Percentiles rank a stretch among this genome's conserved stretches.
Evolutionary conservation across 2,888 invertebrate species (phyloP).

Genomic region (Plusia festucae): DNA sequence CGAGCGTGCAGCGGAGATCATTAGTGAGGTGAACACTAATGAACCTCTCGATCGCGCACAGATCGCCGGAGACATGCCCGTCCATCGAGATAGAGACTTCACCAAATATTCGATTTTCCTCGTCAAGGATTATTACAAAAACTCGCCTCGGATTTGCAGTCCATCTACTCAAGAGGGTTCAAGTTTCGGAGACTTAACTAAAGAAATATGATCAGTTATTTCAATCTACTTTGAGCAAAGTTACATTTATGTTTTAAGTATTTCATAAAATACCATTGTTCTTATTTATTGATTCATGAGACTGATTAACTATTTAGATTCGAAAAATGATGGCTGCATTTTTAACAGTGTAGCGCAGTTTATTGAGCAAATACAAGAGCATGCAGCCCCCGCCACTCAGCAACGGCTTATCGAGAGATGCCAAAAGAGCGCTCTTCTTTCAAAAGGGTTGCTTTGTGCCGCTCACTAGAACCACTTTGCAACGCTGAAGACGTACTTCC

Average conservation of each 20-base stretch:
- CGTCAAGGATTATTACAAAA: conserved; percentile 57
- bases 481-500: conserved; percentile 68
- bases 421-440: conserved; percentile 79
- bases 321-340: conserved; percentile 37
- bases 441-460: conserved; percentile 83
- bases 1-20: conserved; percentile 70
- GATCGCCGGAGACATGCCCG: conserved; percentile 71
- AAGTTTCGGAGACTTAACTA: conserved; percentile 25
- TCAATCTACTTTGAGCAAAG: neutral
- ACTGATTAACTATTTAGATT: conserved; percentile 18
- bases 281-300: neutral
- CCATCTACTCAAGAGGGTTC: conserved; percentile 38
- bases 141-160: conserved; percentile 35
- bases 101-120: conserved; percentile 66
- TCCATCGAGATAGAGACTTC: conserved; percentile 64
- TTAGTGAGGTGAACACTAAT: conserved; percentile 84
- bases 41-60: conserved; percentile 78
- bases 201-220: conserved; percentile 16
- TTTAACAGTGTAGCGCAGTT: conserved; percentile 61
- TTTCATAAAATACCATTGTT: neutral
- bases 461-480: conserved; percentile 77
- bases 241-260: neutral
- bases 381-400: conserved; percentile 56
- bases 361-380: conserved; percentile 73
- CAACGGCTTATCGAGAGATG: conserved; percentile 82